Percentiles rank a stretch among this genome's conserved stretches.
These are phyloP conservation scores for Hippocampus kuda DNA, from an alignment of 2,797 vertebrate species.

Conservation along the genomic window DNA sequence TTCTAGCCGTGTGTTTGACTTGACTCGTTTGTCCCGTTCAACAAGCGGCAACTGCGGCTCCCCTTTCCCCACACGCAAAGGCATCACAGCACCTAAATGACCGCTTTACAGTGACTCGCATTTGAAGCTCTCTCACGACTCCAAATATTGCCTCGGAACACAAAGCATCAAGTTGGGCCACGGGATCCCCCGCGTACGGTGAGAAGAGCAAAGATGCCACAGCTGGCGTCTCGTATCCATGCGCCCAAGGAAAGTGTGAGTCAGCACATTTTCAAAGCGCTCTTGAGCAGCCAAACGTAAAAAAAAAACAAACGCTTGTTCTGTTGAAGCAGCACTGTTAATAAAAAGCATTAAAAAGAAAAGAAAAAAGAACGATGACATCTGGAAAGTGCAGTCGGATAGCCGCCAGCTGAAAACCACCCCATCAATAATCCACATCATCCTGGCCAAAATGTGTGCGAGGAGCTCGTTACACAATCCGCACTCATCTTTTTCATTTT, in stretches of 20 bases:
- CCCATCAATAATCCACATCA: conserved; percentile 19
- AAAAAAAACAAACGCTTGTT: neutral
- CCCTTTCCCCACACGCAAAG: too few species aligned
- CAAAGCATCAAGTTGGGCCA: too few species aligned
- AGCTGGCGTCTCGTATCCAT: too few species aligned
- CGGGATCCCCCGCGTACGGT: too few species aligned
- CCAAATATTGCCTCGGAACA: too few species aligned
- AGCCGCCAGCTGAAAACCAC: conserved; percentile 23
- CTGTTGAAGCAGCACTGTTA: conserved; percentile 12
- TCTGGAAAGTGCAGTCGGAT: conserved; percentile 38
- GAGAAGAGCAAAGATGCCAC: neutral
- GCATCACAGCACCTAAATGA: too few species aligned
- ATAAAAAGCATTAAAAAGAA: conserved; percentile 20
- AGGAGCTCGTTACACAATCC: neutral
- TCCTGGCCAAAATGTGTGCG: neutral
- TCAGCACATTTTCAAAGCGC: neutral
- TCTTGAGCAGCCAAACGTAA: neutral
- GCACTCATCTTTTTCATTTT: neutral
- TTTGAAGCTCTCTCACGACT: too few species aligned
- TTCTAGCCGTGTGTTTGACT: too few species aligned
- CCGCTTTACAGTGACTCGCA: too few species aligned
- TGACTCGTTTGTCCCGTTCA: too few species aligned
- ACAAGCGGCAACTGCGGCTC: too few species aligned
- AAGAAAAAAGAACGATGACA: conserved; percentile 24
- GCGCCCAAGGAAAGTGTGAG: neutral